Conservation (phyloP, 2,113 vertebrate genomes). For the Girardinichthys multiradiatus region DNA sequence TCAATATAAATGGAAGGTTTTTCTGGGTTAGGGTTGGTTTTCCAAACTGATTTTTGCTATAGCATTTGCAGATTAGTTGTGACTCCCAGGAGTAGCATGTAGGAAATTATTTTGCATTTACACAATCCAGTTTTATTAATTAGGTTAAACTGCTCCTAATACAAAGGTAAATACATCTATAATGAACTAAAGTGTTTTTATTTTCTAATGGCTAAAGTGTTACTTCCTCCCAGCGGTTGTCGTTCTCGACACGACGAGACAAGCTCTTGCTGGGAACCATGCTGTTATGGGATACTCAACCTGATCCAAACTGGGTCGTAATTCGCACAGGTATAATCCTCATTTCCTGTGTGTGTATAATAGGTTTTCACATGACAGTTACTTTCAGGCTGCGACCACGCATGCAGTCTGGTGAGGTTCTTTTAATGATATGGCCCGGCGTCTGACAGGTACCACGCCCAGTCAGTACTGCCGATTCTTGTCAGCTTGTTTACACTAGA, state of each 20-base stretch:
- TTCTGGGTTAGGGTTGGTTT: no score
- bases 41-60: no score
- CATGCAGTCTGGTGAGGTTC: neutral
- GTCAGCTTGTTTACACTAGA: slow-evolving; percentile 60
- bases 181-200: no score
- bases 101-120: no score
- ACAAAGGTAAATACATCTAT: no score
- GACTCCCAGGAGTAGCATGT: no score
- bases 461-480: slow-evolving; percentile 35
- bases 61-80: no score
- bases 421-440: slow-evolving; percentile 29
- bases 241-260: neutral
- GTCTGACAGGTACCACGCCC: slow-evolving; percentile 36
- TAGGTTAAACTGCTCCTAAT: no score
- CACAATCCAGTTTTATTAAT: no score
- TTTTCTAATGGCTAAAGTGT: no score
- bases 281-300: neutral
- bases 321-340: slow-evolving; percentile 27
- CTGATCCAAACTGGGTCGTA: neutral
- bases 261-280: neutral
- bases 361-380: slow-evolving; percentile 3
- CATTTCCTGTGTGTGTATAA: slow-evolving; percentile 25
- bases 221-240: no score
- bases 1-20: no score
- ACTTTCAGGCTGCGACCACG: slow-evolving; percentile 7